Conservation (phyloP, 2,797 vertebrate genomes). For the Phoebastria nigripes region DNA sequence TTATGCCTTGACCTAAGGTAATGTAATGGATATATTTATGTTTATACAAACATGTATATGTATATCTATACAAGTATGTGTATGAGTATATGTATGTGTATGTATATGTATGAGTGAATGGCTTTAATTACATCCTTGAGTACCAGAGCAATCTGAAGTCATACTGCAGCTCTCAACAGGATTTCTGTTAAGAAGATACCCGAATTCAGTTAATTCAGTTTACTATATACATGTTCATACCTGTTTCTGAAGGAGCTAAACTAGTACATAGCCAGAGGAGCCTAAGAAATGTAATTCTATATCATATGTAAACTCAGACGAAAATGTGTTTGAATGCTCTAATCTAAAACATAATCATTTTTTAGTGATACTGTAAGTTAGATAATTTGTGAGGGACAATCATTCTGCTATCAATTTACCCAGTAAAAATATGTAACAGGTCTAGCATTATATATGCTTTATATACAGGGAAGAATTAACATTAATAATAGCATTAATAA, state of each 20-base stretch:
- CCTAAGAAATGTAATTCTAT: neutral
- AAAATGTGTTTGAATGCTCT: neutral
- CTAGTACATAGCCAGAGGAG: neutral
- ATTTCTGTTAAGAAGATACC: neutral
- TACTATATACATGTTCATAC: neutral
- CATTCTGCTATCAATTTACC: neutral
- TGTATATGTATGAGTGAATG: neutral
- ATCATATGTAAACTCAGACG: neutral
- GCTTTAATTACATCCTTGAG: neutral
- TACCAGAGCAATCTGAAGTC: neutral
- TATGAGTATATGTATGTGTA: neutral
- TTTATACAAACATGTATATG: neutral
- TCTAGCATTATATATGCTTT: neutral
- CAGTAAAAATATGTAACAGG: neutral
- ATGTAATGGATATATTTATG: neutral
- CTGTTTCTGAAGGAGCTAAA: neutral
- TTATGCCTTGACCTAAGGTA: neutral
- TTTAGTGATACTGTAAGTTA: neutral
- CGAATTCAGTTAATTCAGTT: neutral
- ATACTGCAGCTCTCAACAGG: neutral
- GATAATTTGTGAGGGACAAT: neutral
- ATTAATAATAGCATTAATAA: neutral
- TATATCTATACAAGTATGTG: neutral
- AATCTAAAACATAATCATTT: neutral
- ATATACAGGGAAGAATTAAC: neutral